Evolutionary conservation across 2,113 vertebrate genomes (phyloP).

Genomic region (Nasalis larvatus): DNA sequence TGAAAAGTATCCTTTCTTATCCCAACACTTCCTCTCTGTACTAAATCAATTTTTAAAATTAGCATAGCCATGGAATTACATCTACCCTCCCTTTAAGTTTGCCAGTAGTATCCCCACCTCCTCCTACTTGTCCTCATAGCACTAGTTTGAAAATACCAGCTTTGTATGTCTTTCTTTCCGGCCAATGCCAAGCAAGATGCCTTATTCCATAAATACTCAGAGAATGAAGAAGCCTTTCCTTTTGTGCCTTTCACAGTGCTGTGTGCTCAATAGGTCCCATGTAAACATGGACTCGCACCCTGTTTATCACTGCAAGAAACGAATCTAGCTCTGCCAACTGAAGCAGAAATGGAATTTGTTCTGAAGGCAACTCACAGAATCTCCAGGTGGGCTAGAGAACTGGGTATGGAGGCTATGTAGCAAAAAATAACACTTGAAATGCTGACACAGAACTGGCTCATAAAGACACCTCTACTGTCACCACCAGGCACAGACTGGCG

Average conservation of each 20-base stretch:
- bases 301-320: not conserved
- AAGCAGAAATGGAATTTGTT: not conserved
- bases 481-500: not conserved
- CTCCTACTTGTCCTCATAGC: not conserved
- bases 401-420: not conserved
- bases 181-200: not conserved
- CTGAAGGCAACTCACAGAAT: not conserved
- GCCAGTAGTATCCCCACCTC: not conserved
- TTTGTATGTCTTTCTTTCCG: not conserved
- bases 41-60: not conserved
- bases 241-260: not conserved
- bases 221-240: not conserved
- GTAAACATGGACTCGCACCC: not conserved
- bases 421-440: conserved; percentile 40
- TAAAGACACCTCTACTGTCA: not conserved
- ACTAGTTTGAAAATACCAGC: conserved; percentile 11
- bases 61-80: not conserved
- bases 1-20: not conserved
- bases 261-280: not conserved
- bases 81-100: not conserved
- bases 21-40: not conserved
- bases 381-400: not conserved
- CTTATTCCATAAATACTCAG: not conserved
- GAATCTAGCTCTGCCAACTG: not conserved
- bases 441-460: not conserved